phyloP scores from a whole-genome alignment of 2,888 invertebrate species.

The Nomada fabriciana region DNA sequence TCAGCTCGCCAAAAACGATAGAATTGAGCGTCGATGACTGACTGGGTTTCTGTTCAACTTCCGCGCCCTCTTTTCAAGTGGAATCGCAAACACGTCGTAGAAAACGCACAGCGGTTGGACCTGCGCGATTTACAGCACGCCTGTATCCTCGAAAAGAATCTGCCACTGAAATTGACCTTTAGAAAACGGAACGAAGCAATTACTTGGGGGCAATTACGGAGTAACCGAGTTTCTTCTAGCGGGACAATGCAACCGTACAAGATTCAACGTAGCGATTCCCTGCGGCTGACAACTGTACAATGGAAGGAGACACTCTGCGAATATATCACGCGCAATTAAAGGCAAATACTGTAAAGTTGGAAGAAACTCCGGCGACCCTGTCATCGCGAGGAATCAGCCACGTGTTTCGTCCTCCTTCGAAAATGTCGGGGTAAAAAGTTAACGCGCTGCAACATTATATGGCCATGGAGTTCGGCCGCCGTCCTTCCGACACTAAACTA shows the following conservation, averaged over 20 bases:
- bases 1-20: not conserved
- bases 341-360: not conserved
- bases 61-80: no score
- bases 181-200: not conserved
- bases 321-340: conserved; percentile 25
- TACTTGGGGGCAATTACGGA: not conserved
- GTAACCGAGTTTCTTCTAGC: not conserved
- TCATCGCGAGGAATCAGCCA: not conserved
- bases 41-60: no score
- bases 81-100: no score
- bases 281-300: conserved; percentile 8
- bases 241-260: not conserved
- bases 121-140: no score
- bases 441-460: no score
- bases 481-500: no score
- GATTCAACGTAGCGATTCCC: not conserved
- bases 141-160: not conserved
- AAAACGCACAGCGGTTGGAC: no score
- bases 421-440: no score
- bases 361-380: not conserved
- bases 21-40: not conserved
- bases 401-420: no score
- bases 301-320: not conserved
- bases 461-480: no score
- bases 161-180: not conserved